A percentile compares a stretch with the other conserved stretches of the same genome.
These are phyloP conservation scores for Clinocottus analis DNA, from an alignment of 2,113 vertebrate species.

Conservation along the genomic window DNA sequence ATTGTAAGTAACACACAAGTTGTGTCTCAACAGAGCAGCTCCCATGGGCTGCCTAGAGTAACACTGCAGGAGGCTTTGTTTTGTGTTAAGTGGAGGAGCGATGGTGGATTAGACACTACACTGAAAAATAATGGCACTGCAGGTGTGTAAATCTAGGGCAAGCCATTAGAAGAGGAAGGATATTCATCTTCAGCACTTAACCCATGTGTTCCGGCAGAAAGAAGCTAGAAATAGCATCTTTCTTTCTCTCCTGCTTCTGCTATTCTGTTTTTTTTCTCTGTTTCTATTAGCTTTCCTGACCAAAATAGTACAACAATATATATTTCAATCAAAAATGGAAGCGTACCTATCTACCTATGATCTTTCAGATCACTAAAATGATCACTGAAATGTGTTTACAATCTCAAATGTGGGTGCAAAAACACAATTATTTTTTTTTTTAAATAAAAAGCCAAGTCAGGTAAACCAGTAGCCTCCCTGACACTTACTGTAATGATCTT, in stretches of 20 bases:
- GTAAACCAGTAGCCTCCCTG: slow-evolving; percentile 9
- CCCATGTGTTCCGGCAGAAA: slow-evolving; percentile 18
- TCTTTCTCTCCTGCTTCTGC: slow-evolving; percentile 9
- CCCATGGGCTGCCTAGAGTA: slow-evolving; percentile 51
- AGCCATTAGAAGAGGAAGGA: slow-evolving; percentile 54
- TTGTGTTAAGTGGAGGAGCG: slow-evolving; percentile 51
- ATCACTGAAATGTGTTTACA: neutral
- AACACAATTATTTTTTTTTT: too few species aligned
- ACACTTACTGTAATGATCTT: slow-evolving; percentile 15
- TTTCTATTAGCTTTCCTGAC: neutral
- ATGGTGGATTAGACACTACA: slow-evolving; percentile 49
- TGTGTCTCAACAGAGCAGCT: slow-evolving; percentile 50
- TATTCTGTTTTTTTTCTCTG: neutral
- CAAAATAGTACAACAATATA: slow-evolving; percentile 3
- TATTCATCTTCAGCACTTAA: slow-evolving; percentile 44
- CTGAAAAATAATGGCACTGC: slow-evolving; percentile 63
- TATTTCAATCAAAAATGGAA: neutral
- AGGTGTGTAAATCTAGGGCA: slow-evolving; percentile 75
- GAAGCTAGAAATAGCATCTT: slow-evolving; percentile 8
- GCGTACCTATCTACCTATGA: neutral
- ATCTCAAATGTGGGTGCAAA: neutral
- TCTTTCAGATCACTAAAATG: neutral
- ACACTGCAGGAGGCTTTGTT: slow-evolving; percentile 49
- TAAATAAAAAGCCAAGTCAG: neutral
- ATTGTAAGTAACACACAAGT: slow-evolving; percentile 25